These are phyloP conservation scores for Drosophila quadrilineata DNA, from an alignment of 1,140 invertebrate genomes.

Conservation along the genomic window DNA sequence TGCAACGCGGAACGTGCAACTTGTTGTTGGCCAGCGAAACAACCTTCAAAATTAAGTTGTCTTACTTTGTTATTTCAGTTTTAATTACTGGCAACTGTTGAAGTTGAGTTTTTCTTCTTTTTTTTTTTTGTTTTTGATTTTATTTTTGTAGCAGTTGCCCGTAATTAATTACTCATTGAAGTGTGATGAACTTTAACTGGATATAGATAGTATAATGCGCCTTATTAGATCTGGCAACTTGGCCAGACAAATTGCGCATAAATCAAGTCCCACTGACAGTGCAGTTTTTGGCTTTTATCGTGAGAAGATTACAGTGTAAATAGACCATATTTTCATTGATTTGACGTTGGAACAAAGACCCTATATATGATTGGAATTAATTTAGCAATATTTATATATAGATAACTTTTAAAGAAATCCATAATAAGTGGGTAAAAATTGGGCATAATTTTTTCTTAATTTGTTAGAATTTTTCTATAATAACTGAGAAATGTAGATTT, in stretches of 20 bases:
- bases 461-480: no score
- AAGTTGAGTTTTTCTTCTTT: neutral
- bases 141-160: constrained; percentile 27
- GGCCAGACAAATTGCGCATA: constrained; percentile 29
- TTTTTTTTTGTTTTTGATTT: constrained; percentile 27
- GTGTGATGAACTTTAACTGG: constrained; percentile 69
- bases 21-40: constrained; percentile 9
- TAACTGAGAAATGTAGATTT: no score
- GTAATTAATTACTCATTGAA: constrained; percentile 62
- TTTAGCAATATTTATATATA: no score
- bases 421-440: no score
- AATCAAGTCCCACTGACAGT: constrained; percentile 15
- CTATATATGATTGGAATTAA: no score
- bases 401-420: no score
- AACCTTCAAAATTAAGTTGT: constrained; percentile 79
- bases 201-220: constrained; percentile 48
- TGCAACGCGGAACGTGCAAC: no score
- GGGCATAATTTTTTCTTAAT: no score
- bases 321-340: no score
- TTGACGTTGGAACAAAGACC: no score
- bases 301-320: constrained; percentile 25
- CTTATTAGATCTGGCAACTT: constrained; percentile 18
- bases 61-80: constrained; percentile 49
- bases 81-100: constrained; percentile 48
- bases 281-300: constrained; percentile 9